Conservation (phyloP, 2,113 vertebrate genomes). For the Dinomys branickii region DNA sequence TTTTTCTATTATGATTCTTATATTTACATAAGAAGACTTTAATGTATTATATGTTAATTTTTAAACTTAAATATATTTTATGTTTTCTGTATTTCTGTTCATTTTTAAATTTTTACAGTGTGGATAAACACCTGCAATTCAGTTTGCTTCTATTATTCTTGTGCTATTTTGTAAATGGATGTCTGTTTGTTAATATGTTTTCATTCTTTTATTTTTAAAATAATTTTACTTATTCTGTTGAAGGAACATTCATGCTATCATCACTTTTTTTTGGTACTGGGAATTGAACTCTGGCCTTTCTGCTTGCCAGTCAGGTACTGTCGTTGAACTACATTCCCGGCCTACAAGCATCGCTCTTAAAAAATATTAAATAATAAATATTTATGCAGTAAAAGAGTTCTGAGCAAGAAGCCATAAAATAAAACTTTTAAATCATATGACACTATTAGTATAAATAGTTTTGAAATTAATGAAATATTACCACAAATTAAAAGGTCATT, state of each 20-base stretch:
- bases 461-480: slow-evolving; percentile 68
- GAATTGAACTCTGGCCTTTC: not conserved
- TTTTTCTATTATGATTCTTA: not conserved
- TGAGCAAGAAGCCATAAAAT: slow-evolving; percentile 43
- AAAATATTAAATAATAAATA: slow-evolving; percentile 47
- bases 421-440: slow-evolving; percentile 31
- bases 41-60: not conserved
- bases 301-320: not conserved
- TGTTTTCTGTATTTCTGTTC: not conserved
- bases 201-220: no score
- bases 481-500: slow-evolving; percentile 63
- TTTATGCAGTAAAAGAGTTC: not conserved
- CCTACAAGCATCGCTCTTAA: not conserved
- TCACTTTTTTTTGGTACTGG: not conserved
- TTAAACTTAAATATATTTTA: not conserved
- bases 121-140: slow-evolving; percentile 28
- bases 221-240: not conserved
- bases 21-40: not conserved
- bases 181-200: no score
- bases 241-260: not conserved
- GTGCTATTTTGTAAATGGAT: no score
- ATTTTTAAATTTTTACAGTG: not conserved
- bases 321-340: not conserved
- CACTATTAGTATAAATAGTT: slow-evolving; percentile 54
- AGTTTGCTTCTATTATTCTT: no score